Base-by-base conservation (phyloP, 2,797 vertebrate genomes). In the Nannoperca obscura region DNA sequence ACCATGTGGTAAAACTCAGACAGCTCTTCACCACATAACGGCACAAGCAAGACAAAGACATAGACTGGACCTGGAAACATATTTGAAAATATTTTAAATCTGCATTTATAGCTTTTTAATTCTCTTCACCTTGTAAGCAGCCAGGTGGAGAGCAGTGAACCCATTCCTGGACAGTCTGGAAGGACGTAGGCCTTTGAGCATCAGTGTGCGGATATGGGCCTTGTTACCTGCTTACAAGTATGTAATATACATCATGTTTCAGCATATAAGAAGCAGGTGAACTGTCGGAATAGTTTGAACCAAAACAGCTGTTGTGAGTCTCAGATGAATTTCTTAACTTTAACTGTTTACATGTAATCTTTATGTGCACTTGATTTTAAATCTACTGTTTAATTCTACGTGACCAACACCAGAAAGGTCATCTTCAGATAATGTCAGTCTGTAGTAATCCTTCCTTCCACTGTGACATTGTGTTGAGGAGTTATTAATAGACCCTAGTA, bases 61-160 rank as follows among this genome's bases (percentile, higher is more conserved):
- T 0, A 42, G 1, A 42, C 12, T 52, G 3, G 0, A 66, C 8
- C 4, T 27, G 2, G 11, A 61, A 53, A 5, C 0, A 19, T 12
- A 32, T 14, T 5, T 32, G 0, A 50, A 5, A 0, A 19, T 14
- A 32, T 13, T 7, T 7, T 40, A 0, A 50, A 44, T 68, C 0
- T 32, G 10, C 38, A 7, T 54, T 24, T 9, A 22, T 47, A 42
- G 19, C 30, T 49, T 20, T 50, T 54, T 19, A 13, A 22, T 65
- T 54, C 7, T 64, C 11, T 69, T 79, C 90, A 98, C 98, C 96
- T 97, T 98, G 65, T 97, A 99, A 64, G 96, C 96, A 55, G 97
- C 97, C 78, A 99, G 89, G 74, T 99, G 97, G 47, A 99, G 95
- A 2, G 97, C 97, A 59, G 97, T 99, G 89, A 98, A 99, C 68